Evolutionary conservation across 2,888 invertebrate genomes (phyloP), one percentile per base, ranked within the genome.

Genomic region (Lycaena phlaeas): DNA sequence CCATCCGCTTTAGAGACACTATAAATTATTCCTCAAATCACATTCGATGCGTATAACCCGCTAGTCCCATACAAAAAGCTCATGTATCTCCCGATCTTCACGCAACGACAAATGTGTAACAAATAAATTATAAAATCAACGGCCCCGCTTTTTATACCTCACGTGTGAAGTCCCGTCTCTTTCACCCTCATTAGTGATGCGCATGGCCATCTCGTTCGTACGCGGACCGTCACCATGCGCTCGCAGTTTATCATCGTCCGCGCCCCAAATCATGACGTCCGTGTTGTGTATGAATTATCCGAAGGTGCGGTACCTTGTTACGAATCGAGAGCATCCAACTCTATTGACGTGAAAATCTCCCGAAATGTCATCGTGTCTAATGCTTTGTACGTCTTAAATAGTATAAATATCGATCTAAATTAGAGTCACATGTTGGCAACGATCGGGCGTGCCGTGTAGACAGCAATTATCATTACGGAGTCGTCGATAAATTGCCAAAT

Each of bases 71-170:
- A 74, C 77, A 81, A 81, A 82, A 81, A 79, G 76, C 74, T 65
- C 71, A 72, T 77, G 79, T 82, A 81, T 82, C 79, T 78, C 69
- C 63, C 65, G 72, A 81, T 82, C 82, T 82, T 82, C 82, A 82
- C 78, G 84, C 75, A 72, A 81, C 82, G 82, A 82, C 82, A 81
- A 82, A 84, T 82, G 78, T 81, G 81, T 81, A 74, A 82, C 82
- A 82, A 79, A 84, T 84, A 84, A 84, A 84, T 84, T 84, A 82
- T 81, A 70, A 81, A 82, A 82, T 81, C 82, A 82, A 81, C 79
- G 68, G 69, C 61, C 64, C 54, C 62, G 53, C 68, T 82, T 84
- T 82, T 84, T 82, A 79, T 77, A 72, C 65, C 50, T 66, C 66
- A 59, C 59, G 64, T 62, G 65, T 63, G 58, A 56, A 53, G 45